Percentiles rank a stretch among this genome's conserved stretches.
phyloP scores from a whole-genome alignment of 2,888 invertebrate species.

The Tinea pellionella region DNA sequence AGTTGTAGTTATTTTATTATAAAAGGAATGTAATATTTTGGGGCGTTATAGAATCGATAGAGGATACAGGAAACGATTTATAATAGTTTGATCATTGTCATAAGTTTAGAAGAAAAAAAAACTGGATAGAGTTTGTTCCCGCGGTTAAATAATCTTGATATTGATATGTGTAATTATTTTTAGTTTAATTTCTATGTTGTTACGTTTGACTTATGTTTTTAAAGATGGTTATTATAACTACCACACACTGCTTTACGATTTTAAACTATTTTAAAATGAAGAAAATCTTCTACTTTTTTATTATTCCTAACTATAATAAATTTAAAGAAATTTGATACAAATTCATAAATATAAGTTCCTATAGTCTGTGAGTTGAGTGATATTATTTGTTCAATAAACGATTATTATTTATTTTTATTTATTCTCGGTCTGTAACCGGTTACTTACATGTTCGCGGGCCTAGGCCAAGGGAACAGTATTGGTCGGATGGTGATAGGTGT shows the following conservation, averaged over 20 bases:
- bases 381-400: too few relatives aligned
- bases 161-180: constrained; percentile 2
- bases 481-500: too few relatives aligned
- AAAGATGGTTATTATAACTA: not conserved
- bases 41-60: constrained; percentile 7
- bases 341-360: too few relatives aligned
- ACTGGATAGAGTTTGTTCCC: not conserved
- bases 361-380: too few relatives aligned
- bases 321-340: too few relatives aligned
- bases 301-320: too few relatives aligned
- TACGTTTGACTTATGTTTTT: not conserved
- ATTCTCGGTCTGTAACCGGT: too few relatives aligned
- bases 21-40: not conserved
- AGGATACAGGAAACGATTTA: constrained; percentile 51
- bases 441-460: too few relatives aligned
- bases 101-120: constrained; percentile 32
- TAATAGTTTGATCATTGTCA: constrained; percentile 45
- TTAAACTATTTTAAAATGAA: too few relatives aligned
- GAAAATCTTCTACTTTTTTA: too few relatives aligned
- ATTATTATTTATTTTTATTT: too few relatives aligned
- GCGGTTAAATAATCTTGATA: constrained; percentile 5
- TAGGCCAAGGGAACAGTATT: too few relatives aligned
- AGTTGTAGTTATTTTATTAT: not conserved
- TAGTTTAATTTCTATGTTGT: not conserved
- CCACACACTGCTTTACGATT: not conserved